Base-by-base conservation (phyloP, 2,113 vertebrate genomes). In the Takifugu bimaculatus region DNA sequence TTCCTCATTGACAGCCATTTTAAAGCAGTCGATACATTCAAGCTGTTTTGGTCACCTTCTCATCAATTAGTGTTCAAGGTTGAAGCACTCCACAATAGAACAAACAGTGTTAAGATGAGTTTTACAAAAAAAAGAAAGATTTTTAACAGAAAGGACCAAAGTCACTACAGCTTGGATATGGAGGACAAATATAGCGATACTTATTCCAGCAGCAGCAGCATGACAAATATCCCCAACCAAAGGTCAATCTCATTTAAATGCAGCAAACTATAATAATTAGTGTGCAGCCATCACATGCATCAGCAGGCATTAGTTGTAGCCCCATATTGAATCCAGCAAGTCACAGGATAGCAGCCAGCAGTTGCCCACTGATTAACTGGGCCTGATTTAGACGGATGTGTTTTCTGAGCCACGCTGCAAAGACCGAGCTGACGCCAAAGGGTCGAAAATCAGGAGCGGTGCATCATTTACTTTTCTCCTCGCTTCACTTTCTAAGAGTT, bases 381-480 rank as follows among this genome's bases (percentile, higher is more conserved):
- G 27, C 56, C 63, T 79, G 84, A 85, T 87, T 68, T 61, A 83
- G 81, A 88, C 83, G 75, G 80, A 87, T 88, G 85, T 83, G 76
- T 84, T 80, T 75, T 80, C 53, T 60, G 68, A 75, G 75, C 67
- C 12, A 32, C 70, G 82, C 61, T 45, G 72, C 79, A 65, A 62
- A 78, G 75, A 73, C 80, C 70, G 75, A 80, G 65, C 72, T 13
- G 44, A 57, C 45, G 43, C 60, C 50, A 57, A 49, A 66, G 75
- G 54, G 76, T 66, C 26, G 60, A 14, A 5, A 72, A 52, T 43
- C 67, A 27, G 3, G 65, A 62, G 67, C 54, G 53, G 59, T 61
- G 50, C 74, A 76, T 79, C 73, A 70, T 86, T 84, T 80, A 66
- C 82, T 75, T 81, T 67, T 64, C 68, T 79, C 79, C 77, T 50